Conservation (phyloP, 2,113 vertebrate species). For the Jacana jacana region DNA sequence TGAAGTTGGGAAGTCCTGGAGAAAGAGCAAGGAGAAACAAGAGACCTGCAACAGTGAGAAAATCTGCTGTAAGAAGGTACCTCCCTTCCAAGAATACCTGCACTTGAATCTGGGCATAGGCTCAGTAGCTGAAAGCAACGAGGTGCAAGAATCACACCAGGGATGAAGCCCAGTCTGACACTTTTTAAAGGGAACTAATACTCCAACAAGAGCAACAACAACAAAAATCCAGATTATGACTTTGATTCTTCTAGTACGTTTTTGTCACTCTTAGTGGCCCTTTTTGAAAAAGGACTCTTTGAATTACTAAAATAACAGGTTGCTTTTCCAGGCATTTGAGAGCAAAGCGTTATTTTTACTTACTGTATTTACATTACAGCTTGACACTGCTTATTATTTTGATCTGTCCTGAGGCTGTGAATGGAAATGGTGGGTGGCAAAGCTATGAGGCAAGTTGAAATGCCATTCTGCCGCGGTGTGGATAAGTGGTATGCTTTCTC, state of each 20-base stretch:
- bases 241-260: not conserved
- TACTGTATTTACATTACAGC: not conserved
- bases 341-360: not conserved
- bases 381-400: not conserved
- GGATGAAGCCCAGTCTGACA: not conserved
- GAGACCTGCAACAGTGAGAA: not conserved
- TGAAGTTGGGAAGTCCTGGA: not conserved
- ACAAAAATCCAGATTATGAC: not conserved
- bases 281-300: not conserved
- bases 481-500: not conserved
- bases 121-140: not conserved
- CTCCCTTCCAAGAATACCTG: no score
- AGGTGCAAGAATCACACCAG: not conserved
- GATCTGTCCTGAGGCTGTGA: not conserved
- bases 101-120: not conserved
- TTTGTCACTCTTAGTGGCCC: not conserved
- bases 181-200: not conserved
- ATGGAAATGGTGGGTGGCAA: not conserved
- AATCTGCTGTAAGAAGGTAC: not conserved
- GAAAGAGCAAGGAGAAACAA: not conserved
- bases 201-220: not conserved
- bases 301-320: not conserved
- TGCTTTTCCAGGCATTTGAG: not conserved
- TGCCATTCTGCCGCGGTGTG: not conserved
- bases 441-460: not conserved